Evolutionary conservation across 2,113 vertebrate species (phyloP).

Genomic region (Ceyx melanurus): DNA sequence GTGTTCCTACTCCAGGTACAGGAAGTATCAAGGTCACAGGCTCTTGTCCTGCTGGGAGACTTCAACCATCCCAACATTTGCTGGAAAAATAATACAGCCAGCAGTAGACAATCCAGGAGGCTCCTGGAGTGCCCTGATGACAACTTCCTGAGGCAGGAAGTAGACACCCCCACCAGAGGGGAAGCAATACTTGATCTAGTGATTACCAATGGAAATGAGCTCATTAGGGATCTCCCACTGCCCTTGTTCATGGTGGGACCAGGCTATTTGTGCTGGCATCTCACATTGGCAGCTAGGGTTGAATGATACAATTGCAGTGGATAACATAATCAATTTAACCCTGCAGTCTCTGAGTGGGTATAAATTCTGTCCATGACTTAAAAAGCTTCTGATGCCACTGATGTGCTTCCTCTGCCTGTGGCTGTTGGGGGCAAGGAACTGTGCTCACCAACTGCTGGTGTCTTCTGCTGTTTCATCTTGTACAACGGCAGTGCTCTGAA

Average conservation of each 20-base stretch:
- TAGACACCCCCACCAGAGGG: too few relatives aligned
- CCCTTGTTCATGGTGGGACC: not conserved
- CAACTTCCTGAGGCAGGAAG: too few relatives aligned
- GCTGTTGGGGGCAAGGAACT: fast-evolving
- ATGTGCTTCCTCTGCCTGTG: not conserved
- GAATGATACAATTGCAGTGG: fast-evolving
- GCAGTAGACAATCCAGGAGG: too few relatives aligned
- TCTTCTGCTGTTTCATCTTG: fast-evolving
- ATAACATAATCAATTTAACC: not conserved
- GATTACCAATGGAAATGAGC: too few relatives aligned
- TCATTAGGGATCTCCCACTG: too few relatives aligned
- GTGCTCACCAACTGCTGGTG: fast-evolving
- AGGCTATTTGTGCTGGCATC: not conserved
- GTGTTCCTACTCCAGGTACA: too few relatives aligned
- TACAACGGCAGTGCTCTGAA: fast-evolving
- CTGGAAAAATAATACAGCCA: too few relatives aligned
- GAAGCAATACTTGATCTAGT: too few relatives aligned
- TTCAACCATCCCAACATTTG: too few relatives aligned
- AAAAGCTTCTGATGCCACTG: not conserved
- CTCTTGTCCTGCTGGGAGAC: too few relatives aligned
- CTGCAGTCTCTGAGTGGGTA: fast-evolving
- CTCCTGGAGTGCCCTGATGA: too few relatives aligned
- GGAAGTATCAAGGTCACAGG: too few relatives aligned
- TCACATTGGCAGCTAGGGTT: not conserved
- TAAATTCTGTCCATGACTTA: not conserved